These are phyloP conservation scores for Epinephelus awoara DNA, from an alignment of 2,797 vertebrate species.

Conservation along the genomic window DNA sequence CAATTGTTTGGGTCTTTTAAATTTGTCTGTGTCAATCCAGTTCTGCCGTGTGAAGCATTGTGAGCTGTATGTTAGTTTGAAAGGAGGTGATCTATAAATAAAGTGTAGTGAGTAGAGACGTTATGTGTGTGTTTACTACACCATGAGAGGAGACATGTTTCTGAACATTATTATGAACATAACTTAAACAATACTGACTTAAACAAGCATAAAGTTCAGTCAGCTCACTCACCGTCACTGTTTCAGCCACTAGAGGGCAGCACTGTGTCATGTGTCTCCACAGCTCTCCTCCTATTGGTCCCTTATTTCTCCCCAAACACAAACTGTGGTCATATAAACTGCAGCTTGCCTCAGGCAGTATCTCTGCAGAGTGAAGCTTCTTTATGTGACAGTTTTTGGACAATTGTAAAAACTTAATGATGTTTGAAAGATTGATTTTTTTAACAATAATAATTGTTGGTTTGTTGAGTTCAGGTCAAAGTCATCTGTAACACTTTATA, in stretches of 20 bases:
- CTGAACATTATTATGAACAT: neutral
- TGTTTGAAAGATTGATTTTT: neutral
- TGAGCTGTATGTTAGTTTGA: no score
- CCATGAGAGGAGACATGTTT: neutral
- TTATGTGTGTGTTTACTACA: no score
- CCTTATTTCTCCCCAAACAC: neutral
- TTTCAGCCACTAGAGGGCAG: slow-evolving; percentile 57
- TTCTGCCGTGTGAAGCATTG: no score
- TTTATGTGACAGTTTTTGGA: neutral
- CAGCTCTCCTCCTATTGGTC: neutral
- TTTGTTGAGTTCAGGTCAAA: neutral
- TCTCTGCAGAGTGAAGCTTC: no score
- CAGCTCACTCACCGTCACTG: neutral
- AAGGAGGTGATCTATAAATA: no score
- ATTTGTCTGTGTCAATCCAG: no score
- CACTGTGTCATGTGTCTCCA: neutral
- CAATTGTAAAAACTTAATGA: neutral
- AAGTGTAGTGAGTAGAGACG: neutral
- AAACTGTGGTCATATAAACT: neutral
- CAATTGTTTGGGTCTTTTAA: no score
- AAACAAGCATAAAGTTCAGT: neutral
- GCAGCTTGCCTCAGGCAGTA: neutral
- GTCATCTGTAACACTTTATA: neutral
- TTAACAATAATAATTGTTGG: neutral
- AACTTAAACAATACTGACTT: no score